Conservation (phyloP, 2,888 invertebrate genomes). For the Drosophila pseudotakahashii region DNA sequence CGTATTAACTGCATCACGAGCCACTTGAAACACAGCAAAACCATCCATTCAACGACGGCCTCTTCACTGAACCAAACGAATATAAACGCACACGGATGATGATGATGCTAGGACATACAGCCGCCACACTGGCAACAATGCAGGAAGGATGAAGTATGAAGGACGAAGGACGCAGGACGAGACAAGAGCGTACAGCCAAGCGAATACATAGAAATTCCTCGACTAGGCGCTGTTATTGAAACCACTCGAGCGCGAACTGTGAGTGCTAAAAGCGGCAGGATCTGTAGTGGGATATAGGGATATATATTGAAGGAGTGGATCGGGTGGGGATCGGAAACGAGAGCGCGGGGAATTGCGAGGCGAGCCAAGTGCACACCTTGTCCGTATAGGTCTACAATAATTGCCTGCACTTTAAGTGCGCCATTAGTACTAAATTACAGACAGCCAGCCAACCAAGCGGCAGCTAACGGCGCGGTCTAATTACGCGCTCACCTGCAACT, state of each 20-base stretch:
- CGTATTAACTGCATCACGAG: constrained; percentile 24
- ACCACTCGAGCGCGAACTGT: constrained; percentile 52
- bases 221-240: constrained; percentile 44
- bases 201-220: constrained; percentile 25
- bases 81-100: constrained; percentile 2
- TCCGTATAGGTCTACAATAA: constrained; percentile 67
- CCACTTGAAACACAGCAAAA: constrained; percentile 31
- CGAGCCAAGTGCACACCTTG: constrained; percentile 28
- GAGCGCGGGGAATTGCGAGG: neutral
- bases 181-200: neutral
- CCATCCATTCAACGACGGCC: constrained; percentile 23
- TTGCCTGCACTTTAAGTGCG: constrained; percentile 74
- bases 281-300: constrained; percentile 31
- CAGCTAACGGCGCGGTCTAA: constrained; percentile 72
- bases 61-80: constrained; percentile 8
- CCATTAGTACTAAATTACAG: constrained; percentile 78
- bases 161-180: neutral
- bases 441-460: constrained; percentile 56
- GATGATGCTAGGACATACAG: neutral
- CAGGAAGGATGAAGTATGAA: neutral
- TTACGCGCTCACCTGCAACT: constrained; percentile 68
- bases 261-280: constrained; percentile 27
- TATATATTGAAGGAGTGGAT: constrained; percentile 12
- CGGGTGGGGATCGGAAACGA: neutral
- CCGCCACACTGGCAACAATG: constrained; percentile 21